Conservation (phyloP, 2,797 vertebrate species). For the Numenius phaeopus region DNA sequence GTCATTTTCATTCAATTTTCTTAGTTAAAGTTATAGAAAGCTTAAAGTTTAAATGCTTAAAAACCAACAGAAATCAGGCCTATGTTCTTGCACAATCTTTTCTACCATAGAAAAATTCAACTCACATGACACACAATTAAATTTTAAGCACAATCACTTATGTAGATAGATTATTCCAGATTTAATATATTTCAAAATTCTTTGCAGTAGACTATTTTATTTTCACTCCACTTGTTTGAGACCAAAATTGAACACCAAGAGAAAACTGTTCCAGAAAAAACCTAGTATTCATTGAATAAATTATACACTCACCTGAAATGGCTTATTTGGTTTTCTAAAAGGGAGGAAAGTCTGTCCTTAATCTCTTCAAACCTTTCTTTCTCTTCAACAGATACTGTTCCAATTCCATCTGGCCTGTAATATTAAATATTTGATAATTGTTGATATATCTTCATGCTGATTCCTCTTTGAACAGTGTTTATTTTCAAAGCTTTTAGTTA, state of each 20-base stretch:
- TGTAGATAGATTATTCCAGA: not conserved
- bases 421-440: not conserved
- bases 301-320: constrained; percentile 89
- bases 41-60: not conserved
- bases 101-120: not conserved
- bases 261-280: not conserved
- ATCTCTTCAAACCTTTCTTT: constrained; percentile 91
- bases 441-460: not conserved
- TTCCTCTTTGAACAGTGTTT: not conserved
- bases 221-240: not conserved
- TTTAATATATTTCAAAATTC: not conserved
- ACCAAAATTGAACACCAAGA: not conserved
- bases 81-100: not conserved
- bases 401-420: constrained; percentile 93
- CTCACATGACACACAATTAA: not conserved
- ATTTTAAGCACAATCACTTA: not conserved
- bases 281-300: not conserved
- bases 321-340: constrained; percentile 95
- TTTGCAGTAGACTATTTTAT: not conserved
- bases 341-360: constrained; percentile 86
- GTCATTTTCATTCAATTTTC: not conserved
- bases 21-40: not conserved
- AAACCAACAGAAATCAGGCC: not conserved
- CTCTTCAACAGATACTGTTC: constrained; percentile 92
- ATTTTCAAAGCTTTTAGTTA: not conserved